phyloP scores from a whole-genome alignment of 1,140 invertebrate genomes.

The Zophobas atratus region DNA sequence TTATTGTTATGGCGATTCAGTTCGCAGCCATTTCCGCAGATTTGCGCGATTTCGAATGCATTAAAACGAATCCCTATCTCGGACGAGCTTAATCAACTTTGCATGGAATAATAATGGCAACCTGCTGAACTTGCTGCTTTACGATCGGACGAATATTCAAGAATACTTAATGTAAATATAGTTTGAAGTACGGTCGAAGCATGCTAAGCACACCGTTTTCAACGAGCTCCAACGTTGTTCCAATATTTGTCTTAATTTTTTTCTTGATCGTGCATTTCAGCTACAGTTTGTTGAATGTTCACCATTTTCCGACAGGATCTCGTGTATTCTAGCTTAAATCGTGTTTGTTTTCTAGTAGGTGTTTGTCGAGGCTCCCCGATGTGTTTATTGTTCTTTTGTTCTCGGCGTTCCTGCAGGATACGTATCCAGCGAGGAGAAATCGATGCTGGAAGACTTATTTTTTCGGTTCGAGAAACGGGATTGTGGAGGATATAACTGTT shows the following conservation, averaged over 20 bases:
- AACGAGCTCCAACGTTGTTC: neutral
- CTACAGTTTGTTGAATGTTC: conserved; percentile 15
- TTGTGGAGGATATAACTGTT: too few relatives aligned
- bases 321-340: conserved; percentile 14
- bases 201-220: neutral
- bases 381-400: conserved; percentile 33
- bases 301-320: conserved; percentile 9
- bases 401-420: neutral
- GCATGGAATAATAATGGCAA: conserved; percentile 31
- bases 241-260: conserved; percentile 27
- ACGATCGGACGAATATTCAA: conserved; percentile 24
- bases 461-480: too few relatives aligned
- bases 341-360: conserved; percentile 31
- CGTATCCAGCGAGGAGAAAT: neutral
- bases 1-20: neutral
- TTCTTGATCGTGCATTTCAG: neutral
- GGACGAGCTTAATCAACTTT: conserved; percentile 21
- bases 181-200: conserved; percentile 5
- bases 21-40: neutral
- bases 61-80: conserved; percentile 17
- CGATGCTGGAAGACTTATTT: neutral
- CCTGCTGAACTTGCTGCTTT: conserved; percentile 36
- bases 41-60: conserved; percentile 16
- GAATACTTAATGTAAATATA: conserved; percentile 27
- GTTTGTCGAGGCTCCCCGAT: conserved; percentile 1